phyloP scores from a whole-genome alignment of 2,797 vertebrate species.

The Alexandromys oeconomus region DNA sequence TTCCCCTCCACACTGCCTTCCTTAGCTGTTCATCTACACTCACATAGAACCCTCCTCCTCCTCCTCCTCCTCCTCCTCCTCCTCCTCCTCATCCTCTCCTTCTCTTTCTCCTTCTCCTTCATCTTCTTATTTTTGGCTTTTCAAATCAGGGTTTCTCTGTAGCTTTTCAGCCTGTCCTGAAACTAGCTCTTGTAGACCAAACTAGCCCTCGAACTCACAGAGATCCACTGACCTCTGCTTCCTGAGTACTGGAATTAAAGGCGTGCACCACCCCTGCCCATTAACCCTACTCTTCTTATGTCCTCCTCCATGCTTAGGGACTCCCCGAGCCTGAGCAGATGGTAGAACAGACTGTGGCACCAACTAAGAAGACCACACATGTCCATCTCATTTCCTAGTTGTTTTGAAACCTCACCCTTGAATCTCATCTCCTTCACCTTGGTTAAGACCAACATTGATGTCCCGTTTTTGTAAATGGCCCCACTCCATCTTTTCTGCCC shows the following conservation, averaged over 20 bases:
- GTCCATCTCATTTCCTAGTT: not conserved
- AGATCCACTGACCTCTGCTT: no score
- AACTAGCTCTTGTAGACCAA: no score
- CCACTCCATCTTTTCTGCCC: not conserved
- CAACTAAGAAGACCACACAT: not conserved
- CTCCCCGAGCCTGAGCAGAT: not conserved
- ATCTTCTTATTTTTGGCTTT: no score
- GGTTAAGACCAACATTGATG: not conserved
- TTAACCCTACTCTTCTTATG: no score
- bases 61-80: no score
- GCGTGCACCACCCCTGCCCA: accelerated
- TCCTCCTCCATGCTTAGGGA: not conserved
- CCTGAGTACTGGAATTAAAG: no score
- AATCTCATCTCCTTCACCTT: not conserved
- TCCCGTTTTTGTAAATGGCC: not conserved
- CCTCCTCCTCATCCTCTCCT: accelerated
- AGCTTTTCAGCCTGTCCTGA: no score
- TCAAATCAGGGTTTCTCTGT: no score
- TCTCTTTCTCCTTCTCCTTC: no score
- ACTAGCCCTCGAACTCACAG: no score
- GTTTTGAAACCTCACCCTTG: not conserved
- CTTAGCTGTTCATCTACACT: not conserved
- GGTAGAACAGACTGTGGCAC: accelerated
- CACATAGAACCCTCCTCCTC: not conserved
- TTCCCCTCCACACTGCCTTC: not conserved